Conservation (phyloP, 2,888 invertebrate species). For the Plebejus melissa region DNA sequence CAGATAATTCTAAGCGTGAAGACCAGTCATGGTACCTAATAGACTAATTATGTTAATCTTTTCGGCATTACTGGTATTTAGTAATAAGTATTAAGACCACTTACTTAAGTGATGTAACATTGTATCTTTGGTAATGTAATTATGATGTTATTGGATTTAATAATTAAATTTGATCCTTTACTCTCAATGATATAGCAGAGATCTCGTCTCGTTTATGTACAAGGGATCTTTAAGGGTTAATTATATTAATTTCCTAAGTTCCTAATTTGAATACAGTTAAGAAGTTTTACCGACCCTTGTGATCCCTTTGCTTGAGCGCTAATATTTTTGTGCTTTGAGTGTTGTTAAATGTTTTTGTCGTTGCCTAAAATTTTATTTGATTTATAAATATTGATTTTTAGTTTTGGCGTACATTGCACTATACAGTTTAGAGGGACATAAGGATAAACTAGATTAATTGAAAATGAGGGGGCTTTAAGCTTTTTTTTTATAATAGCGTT, state of each 20-base stretch:
- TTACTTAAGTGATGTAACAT: not conserved
- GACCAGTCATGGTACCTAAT: not conserved
- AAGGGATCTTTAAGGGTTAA: constrained; percentile 4
- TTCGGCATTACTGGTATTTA: not conserved
- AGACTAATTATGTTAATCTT: constrained; percentile 10
- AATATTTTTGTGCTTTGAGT: not conserved
- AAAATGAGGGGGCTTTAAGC: no score
- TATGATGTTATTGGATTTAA: not conserved
- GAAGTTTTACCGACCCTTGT: not conserved
- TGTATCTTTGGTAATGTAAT: not conserved
- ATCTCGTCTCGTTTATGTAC: not conserved
- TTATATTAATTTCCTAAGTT: not conserved
- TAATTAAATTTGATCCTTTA: not conserved
- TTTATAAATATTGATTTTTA: not conserved
- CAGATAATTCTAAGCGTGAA: not conserved
- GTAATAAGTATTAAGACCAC: not conserved
- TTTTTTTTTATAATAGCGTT: no score
- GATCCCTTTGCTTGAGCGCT: not conserved
- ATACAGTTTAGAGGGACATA: no score
- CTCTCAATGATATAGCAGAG: constrained; percentile 7
- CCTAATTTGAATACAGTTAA: not conserved
- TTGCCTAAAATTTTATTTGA: not conserved
- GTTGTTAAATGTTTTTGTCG: not conserved
- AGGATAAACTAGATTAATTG: no score
- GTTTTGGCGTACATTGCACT: no score